These are phyloP conservation scores for Pinna nobilis DNA, from an alignment of 1,140 invertebrate species.

Conservation along the genomic window DNA sequence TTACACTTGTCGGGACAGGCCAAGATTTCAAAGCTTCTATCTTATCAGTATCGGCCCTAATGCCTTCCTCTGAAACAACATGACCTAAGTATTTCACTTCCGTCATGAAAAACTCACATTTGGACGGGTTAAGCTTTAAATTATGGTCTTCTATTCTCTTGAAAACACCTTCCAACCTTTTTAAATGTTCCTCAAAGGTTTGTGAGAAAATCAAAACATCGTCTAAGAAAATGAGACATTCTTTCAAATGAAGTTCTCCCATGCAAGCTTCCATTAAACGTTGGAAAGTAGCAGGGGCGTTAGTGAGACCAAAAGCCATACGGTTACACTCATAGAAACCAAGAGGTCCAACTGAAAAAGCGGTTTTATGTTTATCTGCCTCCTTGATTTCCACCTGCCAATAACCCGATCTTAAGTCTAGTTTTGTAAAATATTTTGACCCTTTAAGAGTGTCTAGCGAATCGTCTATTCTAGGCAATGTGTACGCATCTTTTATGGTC, in stretches of 20 bases:
- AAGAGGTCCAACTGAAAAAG: constrained; percentile 15
- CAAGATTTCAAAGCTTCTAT: constrained; percentile 51
- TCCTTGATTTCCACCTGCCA: constrained; percentile 28
- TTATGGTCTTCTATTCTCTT: constrained; percentile 17
- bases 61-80: constrained; percentile 47
- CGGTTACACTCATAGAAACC: constrained; percentile 24
- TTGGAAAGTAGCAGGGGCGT: constrained; percentile 8
- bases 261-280: constrained; percentile 29
- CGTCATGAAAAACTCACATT: constrained; percentile 38
- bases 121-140: constrained; percentile 45
- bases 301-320: constrained; percentile 8
- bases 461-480: constrained; percentile 5
- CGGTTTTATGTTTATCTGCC: constrained; percentile 11
- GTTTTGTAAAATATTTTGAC: constrained; percentile 14
- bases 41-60: constrained; percentile 55
- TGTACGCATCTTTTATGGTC: constrained; percentile 15
- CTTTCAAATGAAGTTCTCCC: constrained; percentile 24
- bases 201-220: constrained; percentile 27
- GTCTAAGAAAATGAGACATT: constrained; percentile 25
- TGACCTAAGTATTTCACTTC: constrained; percentile 51
- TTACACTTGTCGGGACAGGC: constrained; percentile 40
- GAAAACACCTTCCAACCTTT: constrained; percentile 6
- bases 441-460: neutral
- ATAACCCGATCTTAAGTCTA: constrained; percentile 9
- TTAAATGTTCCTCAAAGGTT: constrained; percentile 16